Evolutionary conservation across 37 sponge, comb jelly and placozoan genomes (phyloP).

Genomic region (Cladorhizidae sp.): DNA sequence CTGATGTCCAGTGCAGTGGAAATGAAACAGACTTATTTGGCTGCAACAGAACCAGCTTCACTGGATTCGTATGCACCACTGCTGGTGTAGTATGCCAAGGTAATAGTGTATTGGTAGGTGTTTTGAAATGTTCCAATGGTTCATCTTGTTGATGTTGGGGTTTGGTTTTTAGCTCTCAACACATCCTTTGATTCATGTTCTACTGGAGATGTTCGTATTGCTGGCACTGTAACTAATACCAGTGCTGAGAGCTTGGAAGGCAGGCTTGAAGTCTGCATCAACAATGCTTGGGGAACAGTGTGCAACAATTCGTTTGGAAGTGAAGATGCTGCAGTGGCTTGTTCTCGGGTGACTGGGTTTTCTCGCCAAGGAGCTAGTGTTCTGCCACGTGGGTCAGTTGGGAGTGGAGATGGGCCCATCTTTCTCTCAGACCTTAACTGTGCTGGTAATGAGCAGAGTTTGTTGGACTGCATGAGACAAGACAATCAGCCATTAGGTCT

Average conservation of each 20-base stretch:
- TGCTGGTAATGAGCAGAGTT: not conserved
- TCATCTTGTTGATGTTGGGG: too few species aligned
- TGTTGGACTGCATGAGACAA: slow-evolving; percentile 10
- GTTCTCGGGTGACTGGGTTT: too few species aligned
- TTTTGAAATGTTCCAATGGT: slow-evolving; percentile 23
- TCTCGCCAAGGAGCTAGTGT: too few species aligned
- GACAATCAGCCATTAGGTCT: not conserved
- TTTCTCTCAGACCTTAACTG: slow-evolving; percentile 27
- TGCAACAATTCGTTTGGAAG: slow-evolving; percentile 52
- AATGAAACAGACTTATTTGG: not conserved
- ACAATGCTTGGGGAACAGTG: slow-evolving; percentile 51
- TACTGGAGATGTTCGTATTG: too few species aligned
- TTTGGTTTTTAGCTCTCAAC: too few species aligned
- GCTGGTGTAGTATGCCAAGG: slow-evolving; percentile 24
- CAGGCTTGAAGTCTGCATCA: slow-evolving; percentile 43
- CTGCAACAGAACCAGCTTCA: too few species aligned
- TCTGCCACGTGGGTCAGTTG: too few species aligned
- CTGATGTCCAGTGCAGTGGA: slow-evolving; percentile 22
- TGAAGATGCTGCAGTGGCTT: slow-evolving; percentile 41
- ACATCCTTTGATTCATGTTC: too few species aligned
- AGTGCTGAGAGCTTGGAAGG: too few species aligned
- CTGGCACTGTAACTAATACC: too few species aligned
- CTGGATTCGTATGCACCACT: too few species aligned
- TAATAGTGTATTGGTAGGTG: not conserved
- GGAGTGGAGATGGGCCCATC: slow-evolving; percentile 7